These are phyloP conservation scores for Caenorhabditis auriculariae DNA, from an alignment of 2,888 invertebrate genomes.

Conservation along the genomic window DNA sequence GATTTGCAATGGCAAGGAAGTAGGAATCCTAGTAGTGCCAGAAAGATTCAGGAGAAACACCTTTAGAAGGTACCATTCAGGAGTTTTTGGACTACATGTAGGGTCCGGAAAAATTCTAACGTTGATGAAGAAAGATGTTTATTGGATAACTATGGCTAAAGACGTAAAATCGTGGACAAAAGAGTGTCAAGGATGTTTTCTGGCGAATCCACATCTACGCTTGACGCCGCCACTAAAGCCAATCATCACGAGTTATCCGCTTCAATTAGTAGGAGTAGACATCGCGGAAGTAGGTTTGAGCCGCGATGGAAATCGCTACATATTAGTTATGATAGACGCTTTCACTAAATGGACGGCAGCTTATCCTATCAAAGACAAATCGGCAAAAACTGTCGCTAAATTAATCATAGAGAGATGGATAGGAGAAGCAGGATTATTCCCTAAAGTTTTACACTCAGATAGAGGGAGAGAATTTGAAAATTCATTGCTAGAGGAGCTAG, in stretches of 20 bases:
- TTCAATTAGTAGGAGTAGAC: conserved; percentile 20
- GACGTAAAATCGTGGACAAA: conserved; percentile 7
- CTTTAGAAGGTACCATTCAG: conserved; percentile 10
- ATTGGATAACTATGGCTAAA: conserved; percentile 16
- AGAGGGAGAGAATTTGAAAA: conserved; percentile 21
- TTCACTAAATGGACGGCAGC: conserved; percentile 16
- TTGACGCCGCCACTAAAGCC: conserved; percentile 20
- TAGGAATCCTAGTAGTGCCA: too few relatives aligned
- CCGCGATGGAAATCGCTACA: conserved; percentile 12
- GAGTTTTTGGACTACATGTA: too few relatives aligned
- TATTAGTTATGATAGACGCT: conserved; percentile 16
- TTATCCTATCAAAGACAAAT: conserved; percentile 15
- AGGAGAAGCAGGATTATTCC: conserved; percentile 12
- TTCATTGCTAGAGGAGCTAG: conserved; percentile 3
- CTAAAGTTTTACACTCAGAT: conserved; percentile 13
- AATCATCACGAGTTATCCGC: conserved; percentile 1
- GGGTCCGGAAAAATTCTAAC: too few relatives aligned
- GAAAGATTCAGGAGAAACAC: conserved; percentile 2
- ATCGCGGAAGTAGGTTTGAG: conserved; percentile 14
- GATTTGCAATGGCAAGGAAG: too few relatives aligned
- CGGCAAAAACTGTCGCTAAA: conserved; percentile 18
- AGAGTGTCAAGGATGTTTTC: conserved; percentile 11
- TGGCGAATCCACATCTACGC: conserved; percentile 3
- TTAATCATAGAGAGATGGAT: conserved; percentile 17
- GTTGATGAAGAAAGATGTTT: conserved; percentile 5